A percentile compares a stretch with the other conserved stretches of the same genome.
Conservation (phyloP, 92 coral and sea anemone genomes). For the Zoanthus gigantus region DNA sequence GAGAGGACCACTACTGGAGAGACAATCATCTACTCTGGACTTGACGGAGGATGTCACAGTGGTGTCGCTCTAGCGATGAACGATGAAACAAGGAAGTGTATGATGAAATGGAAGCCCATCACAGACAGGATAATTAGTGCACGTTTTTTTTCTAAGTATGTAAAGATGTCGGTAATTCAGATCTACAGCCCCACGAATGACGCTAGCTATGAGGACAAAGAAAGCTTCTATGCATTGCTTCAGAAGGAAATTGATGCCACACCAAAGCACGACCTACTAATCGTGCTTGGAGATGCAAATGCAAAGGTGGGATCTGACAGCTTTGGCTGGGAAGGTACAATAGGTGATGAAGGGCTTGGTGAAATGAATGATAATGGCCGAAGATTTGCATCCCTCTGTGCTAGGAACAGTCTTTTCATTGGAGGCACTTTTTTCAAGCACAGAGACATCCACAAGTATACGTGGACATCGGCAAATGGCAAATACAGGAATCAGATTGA, state of each 20-base stretch:
- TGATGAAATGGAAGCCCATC: slow-evolving; percentile 19
- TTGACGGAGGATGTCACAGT: slow-evolving; percentile 23
- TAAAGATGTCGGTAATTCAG: neutral
- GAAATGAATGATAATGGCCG: neutral
- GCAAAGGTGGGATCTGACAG: neutral
- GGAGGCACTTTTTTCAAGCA: slow-evolving; percentile 1
- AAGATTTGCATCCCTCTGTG: neutral
- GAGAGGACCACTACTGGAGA: slow-evolving; percentile 13
- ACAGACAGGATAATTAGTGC: neutral
- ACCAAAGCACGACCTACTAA: neutral
- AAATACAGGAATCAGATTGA: neutral
- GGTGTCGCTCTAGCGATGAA: slow-evolving; percentile 25
- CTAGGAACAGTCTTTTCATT: neutral
- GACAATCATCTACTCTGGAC: slow-evolving; percentile 27
- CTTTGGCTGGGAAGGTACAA: neutral
- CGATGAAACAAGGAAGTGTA: slow-evolving; percentile 6
- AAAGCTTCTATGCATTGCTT: neutral
- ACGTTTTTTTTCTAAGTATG: neutral
- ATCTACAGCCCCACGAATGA: neutral
- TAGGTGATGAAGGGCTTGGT: neutral
- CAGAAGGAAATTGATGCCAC: neutral
- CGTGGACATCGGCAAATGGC: neutral
- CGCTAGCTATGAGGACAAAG: neutral
- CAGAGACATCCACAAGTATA: neutral
- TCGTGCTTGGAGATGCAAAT: neutral